phyloP scores from a whole-genome alignment of 2,888 invertebrate genomes.

The Stegana nigrithorax region DNA sequence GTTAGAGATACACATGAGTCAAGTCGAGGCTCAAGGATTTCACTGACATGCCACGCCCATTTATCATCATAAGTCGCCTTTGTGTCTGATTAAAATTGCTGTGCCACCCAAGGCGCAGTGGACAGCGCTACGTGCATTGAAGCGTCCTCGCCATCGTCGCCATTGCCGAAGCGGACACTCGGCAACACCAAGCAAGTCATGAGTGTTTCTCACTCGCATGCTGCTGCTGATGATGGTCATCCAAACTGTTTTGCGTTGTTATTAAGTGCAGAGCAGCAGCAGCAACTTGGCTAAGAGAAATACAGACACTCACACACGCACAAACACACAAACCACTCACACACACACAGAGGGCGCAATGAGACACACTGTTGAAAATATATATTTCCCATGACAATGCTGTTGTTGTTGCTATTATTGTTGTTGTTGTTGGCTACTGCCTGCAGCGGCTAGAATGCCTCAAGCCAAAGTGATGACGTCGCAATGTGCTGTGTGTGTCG shows the following conservation, averaged over 20 bases:
- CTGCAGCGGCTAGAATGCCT: neutral
- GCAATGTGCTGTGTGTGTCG: neutral
- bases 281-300: neutral
- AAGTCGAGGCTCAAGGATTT: slow-evolving; percentile 13
- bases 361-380: neutral
- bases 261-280: slow-evolving; percentile 8
- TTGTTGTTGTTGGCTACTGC: too few relatives aligned
- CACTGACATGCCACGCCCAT: slow-evolving; percentile 25
- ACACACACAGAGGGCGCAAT: neutral
- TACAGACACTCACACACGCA: neutral
- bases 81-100: slow-evolving; percentile 31
- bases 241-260: slow-evolving; percentile 12
- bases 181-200: too few relatives aligned
- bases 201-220: neutral
- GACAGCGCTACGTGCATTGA: slow-evolving; percentile 18
- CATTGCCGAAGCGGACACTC: too few relatives aligned
- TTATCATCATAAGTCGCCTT: slow-evolving; percentile 32
- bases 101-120: slow-evolving; percentile 4
- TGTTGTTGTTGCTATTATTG: neutral
- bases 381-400: slow-evolving; percentile 10
- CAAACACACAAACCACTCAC: neutral
- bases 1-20: slow-evolving; percentile 11
- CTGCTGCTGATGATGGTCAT: neutral
- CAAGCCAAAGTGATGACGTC: neutral
- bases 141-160: too few relatives aligned